phyloP scores from a whole-genome alignment of 2,113 vertebrate genomes.

The Marmota monax region DNA sequence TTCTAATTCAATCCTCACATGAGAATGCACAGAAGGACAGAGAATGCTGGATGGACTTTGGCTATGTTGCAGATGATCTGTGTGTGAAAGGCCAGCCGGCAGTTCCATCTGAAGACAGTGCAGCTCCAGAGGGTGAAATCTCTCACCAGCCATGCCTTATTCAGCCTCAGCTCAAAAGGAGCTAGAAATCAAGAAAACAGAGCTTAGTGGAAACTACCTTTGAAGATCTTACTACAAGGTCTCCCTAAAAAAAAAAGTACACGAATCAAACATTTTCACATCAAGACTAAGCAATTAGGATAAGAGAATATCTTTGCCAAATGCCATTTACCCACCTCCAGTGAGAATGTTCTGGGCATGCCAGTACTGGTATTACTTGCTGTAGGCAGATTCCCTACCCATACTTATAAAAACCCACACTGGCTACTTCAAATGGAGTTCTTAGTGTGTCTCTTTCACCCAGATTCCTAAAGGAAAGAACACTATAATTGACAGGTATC shows the following conservation, averaged over 20 bases:
- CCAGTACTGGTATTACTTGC: conserved; percentile 51
- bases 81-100: neutral
- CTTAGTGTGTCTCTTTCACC: conserved; percentile 26
- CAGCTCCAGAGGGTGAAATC: neutral
- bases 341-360: conserved; percentile 71
- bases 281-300: conserved; percentile 39
- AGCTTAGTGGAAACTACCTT: neutral
- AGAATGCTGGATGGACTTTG: neutral
- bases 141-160: fast-evolving
- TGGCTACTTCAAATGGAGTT: conserved; percentile 49
- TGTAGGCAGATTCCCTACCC: conserved; percentile 55
- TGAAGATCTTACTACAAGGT: neutral
- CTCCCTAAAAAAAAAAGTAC: neutral
- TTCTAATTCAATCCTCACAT: neutral
- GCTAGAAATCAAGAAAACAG: neutral
- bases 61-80: neutral
- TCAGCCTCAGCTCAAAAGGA: no score
- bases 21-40: neutral
- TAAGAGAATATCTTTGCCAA: conserved; percentile 63
- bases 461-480: conserved; percentile 66
- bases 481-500: conserved; percentile 54
- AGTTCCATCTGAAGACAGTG: neutral
- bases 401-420: conserved; percentile 41
- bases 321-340: conserved; percentile 49
- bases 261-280: conserved; percentile 15